Evolutionary conservation across 2,113 vertebrate species (phyloP).

Genomic region (Heliornis fulica): DNA sequence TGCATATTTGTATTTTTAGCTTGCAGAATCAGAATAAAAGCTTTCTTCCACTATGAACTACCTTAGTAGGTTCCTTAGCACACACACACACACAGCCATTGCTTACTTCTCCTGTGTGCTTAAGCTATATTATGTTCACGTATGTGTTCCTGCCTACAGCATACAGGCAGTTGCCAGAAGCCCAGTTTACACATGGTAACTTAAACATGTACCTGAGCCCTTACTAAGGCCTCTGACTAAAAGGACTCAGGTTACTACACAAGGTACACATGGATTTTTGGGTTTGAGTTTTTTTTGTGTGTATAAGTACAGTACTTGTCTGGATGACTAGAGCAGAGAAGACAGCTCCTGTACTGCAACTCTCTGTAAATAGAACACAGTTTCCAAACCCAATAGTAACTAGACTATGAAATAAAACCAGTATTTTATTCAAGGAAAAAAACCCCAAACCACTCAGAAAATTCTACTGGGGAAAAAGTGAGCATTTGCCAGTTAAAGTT

Average conservation of each 20-base stretch:
- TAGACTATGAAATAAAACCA: not conserved
- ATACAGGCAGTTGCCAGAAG: not conserved
- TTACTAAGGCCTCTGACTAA: too few species aligned
- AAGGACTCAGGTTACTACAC: not conserved
- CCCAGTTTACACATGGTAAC: not conserved
- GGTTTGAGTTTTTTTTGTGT: not conserved
- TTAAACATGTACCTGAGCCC: not conserved
- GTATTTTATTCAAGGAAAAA: not conserved
- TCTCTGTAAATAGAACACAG: not conserved
- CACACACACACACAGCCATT: not conserved
- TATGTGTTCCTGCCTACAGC: not conserved
- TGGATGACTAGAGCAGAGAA: not conserved
- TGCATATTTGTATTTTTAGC: not conserved
- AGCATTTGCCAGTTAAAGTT: not conserved
- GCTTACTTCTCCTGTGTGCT: not conserved
- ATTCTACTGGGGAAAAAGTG: not conserved
- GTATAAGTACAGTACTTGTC: not conserved
- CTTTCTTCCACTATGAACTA: not conserved
- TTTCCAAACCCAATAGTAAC: not conserved
- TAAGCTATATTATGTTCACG: not conserved
- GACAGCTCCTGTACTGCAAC: not conserved
- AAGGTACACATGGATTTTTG: not conserved
- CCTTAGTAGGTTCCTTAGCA: not conserved
- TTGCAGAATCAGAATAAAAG: not conserved
- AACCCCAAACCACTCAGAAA: not conserved